phyloP scores from a whole-genome alignment of 2,888 invertebrate genomes.

The Drosophila multiciliata region DNA sequence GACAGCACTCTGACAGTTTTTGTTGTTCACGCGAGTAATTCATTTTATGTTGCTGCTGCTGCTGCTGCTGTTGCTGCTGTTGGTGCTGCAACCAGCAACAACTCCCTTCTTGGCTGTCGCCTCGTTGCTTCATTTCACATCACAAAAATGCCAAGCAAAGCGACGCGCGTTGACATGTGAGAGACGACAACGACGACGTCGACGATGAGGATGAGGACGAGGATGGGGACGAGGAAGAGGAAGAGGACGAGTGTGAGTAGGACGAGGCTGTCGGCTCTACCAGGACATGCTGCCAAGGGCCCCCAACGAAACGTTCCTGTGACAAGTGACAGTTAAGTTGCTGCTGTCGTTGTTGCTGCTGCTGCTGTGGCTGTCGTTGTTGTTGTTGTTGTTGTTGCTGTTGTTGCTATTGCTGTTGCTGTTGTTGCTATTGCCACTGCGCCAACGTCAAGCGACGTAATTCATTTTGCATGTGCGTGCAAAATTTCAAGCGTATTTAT shows the following conservation, averaged over 20 bases:
- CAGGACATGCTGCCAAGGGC: constrained; percentile 68
- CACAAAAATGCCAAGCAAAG: constrained; percentile 81
- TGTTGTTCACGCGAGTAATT: constrained; percentile 84
- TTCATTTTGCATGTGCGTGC: constrained; percentile 81
- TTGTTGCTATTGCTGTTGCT: background rate
- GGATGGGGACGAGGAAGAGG: constrained; percentile 11
- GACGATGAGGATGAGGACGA: constrained; percentile 5
- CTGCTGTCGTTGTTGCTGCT: constrained; percentile 51
- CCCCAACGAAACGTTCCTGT: constrained; percentile 72
- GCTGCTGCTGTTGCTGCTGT: constrained; percentile 34
- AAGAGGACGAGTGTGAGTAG: background rate
- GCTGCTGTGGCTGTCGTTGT: constrained; percentile 25
- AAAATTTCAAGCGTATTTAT: constrained; percentile 78
- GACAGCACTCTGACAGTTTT: constrained; percentile 84
- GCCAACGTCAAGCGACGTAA: constrained; percentile 68
- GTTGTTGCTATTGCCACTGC: constrained; percentile 44
- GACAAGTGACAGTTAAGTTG: constrained; percentile 84
- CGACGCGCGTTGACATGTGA: constrained; percentile 84
- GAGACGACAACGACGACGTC: constrained; percentile 62
- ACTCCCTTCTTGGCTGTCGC: constrained; percentile 78
- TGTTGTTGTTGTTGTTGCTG: constrained; percentile 18
- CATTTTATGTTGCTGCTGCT: constrained; percentile 80
- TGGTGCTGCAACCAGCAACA: constrained; percentile 37
- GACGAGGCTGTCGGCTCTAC: constrained; percentile 34
- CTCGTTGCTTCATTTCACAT: constrained; percentile 82